Evolutionary conservation across 2,113 vertebrate species (phyloP).

Genomic region (Oriolus oriolus): DNA sequence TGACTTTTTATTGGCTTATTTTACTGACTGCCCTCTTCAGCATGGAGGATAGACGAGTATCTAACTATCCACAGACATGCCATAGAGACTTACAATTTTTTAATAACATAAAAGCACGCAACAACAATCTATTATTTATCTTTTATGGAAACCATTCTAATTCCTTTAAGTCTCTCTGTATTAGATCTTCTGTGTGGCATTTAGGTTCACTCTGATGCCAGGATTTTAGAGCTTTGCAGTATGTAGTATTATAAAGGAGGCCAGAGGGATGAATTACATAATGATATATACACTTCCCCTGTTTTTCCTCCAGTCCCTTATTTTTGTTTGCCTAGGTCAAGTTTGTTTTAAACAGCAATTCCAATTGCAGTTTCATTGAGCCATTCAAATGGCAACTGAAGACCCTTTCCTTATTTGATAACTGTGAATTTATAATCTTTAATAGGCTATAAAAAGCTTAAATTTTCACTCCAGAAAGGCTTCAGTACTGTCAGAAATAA

Average conservation of each 20-base stretch:
- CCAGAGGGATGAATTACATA: not conserved
- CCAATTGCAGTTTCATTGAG: not conserved
- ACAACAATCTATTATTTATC: not conserved
- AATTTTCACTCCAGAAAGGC: slow-evolving; percentile 3
- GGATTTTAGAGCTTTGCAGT: not conserved
- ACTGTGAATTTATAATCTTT: not conserved
- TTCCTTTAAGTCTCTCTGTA: not conserved
- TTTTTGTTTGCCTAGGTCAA: not conserved
- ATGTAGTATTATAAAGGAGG: not conserved
- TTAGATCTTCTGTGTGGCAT: not conserved
- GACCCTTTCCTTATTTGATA: not conserved
- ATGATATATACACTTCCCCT: not conserved
- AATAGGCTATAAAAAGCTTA: slow-evolving; percentile 13
- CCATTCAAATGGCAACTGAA: not conserved
- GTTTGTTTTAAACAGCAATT: not conserved
- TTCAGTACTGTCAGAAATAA: slow-evolving; percentile 41
- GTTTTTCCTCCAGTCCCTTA: not conserved
- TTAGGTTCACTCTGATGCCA: not conserved
- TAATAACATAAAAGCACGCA: not conserved
- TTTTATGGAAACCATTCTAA: not conserved
- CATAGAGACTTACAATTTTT: not conserved
- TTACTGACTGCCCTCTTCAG: not conserved
- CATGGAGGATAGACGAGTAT: not conserved
- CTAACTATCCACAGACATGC: not conserved
- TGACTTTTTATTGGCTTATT: not conserved